Evolutionary conservation across 2,113 vertebrate genomes (phyloP).

Genomic region (Spheniscus mendiculus): DNA sequence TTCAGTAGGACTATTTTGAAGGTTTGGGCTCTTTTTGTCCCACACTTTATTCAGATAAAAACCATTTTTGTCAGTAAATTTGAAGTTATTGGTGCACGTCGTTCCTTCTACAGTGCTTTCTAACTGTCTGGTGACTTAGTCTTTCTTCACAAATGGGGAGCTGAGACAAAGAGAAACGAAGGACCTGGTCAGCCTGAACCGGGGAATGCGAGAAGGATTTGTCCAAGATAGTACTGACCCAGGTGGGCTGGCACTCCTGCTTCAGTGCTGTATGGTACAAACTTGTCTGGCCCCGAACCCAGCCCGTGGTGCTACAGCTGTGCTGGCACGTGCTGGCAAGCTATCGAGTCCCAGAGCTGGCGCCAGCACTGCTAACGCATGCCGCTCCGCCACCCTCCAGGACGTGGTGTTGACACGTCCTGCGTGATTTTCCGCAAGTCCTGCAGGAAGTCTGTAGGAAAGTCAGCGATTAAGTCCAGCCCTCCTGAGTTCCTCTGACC

Average conservation of each 20-base stretch:
- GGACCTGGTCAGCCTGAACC: not conserved
- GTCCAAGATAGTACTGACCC: not conserved
- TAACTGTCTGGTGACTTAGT: not conserved
- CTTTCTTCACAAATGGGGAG: not conserved
- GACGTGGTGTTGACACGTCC: accelerated
- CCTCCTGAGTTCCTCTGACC: not conserved
- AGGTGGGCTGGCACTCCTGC: not conserved
- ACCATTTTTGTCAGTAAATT: not conserved
- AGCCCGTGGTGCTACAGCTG: not conserved
- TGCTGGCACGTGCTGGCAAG: not conserved
- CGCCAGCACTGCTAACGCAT: accelerated
- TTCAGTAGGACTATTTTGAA: not conserved
- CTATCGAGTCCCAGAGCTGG: not conserved
- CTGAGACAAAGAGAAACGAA: not conserved
- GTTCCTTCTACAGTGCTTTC: not conserved
- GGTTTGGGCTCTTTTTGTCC: not conserved
- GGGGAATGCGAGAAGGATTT: not conserved
- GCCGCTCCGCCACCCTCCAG: accelerated
- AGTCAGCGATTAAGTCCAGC: not conserved
- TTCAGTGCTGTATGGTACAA: not conserved
- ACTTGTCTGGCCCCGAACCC: not conserved
- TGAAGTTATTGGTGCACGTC: not conserved
- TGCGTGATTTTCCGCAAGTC: accelerated
- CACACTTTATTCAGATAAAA: not conserved
- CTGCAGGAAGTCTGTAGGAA: not conserved